Percentiles rank a stretch among this genome's conserved stretches.
phyloP scores from a whole-genome alignment of 2,113 vertebrate genomes.

The Xerus inauris region DNA sequence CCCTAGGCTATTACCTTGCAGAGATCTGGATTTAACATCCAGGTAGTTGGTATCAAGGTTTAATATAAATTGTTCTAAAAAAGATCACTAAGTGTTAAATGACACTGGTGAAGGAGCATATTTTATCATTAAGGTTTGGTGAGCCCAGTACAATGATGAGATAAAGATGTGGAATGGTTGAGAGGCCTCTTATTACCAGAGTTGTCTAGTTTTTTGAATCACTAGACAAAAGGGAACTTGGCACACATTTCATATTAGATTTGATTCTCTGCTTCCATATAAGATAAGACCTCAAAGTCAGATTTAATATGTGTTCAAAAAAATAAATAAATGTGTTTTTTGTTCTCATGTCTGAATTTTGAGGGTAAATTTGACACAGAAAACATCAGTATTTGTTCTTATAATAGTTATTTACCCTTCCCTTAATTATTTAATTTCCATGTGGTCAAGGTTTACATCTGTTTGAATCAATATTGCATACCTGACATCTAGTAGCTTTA shows the following conservation, averaged over 20 bases:
- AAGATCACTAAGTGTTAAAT: background rate
- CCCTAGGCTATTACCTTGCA: background rate
- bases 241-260: background rate
- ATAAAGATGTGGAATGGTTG: background rate
- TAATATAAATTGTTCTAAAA: background rate
- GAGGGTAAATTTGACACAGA: background rate
- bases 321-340: background rate
- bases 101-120: background rate
- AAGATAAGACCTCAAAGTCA: background rate
- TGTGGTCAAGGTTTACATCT: background rate
- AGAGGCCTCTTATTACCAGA: background rate
- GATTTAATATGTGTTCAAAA: constrained; percentile 5
- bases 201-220: background rate
- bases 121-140: background rate
- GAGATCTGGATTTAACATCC: background rate
- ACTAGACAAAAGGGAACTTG: background rate
- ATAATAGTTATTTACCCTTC: background rate
- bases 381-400: background rate
- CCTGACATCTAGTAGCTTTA: background rate
- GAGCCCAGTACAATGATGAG: background rate
- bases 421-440: background rate
- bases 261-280: background rate
- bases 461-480: background rate
- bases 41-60: background rate
- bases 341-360: background rate